phyloP scores from a whole-genome alignment of 2,888 invertebrate genomes.

The Nudaria mundana region DNA sequence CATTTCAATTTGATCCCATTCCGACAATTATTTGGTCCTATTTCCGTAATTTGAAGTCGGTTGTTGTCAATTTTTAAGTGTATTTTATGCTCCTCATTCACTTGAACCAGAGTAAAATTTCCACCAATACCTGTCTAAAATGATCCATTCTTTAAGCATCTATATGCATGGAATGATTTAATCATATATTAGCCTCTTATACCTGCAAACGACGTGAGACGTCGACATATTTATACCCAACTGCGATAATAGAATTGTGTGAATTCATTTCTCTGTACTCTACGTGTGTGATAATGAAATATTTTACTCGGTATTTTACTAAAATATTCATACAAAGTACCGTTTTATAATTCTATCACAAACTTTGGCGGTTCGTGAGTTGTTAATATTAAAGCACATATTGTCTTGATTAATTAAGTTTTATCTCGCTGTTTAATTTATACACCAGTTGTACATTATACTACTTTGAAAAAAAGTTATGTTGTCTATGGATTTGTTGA shows the following conservation, averaged over 20 bases:
- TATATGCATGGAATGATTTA: slow-evolving; percentile 2
- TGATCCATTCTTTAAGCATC: background rate
- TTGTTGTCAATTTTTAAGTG: too few relatives aligned
- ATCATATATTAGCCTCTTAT: slow-evolving; percentile 3
- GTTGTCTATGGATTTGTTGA: too few relatives aligned
- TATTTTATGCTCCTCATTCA: too few relatives aligned
- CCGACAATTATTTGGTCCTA: too few relatives aligned
- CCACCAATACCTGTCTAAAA: background rate
- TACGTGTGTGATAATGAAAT: slow-evolving; percentile 8
- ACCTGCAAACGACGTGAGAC: background rate
- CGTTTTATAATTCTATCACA: background rate
- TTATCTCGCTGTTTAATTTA: background rate
- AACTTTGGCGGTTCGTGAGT: background rate
- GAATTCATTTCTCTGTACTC: slow-evolving; percentile 2
- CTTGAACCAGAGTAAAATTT: too few relatives aligned
- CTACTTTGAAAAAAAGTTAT: too few relatives aligned
- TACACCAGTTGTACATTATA: too few relatives aligned
- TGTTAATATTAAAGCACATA: background rate
- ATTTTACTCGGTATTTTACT: slow-evolving; percentile 11
- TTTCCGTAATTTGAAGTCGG: too few relatives aligned
- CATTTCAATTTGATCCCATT: too few relatives aligned
- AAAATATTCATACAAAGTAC: slow-evolving; percentile 4
- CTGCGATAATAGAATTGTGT: slow-evolving; percentile 4
- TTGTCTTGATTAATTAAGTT: background rate
- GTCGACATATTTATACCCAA: slow-evolving; percentile 1